Base-by-base conservation (phyloP, 2,113 vertebrate genomes). In the Octodon degus region DNA sequence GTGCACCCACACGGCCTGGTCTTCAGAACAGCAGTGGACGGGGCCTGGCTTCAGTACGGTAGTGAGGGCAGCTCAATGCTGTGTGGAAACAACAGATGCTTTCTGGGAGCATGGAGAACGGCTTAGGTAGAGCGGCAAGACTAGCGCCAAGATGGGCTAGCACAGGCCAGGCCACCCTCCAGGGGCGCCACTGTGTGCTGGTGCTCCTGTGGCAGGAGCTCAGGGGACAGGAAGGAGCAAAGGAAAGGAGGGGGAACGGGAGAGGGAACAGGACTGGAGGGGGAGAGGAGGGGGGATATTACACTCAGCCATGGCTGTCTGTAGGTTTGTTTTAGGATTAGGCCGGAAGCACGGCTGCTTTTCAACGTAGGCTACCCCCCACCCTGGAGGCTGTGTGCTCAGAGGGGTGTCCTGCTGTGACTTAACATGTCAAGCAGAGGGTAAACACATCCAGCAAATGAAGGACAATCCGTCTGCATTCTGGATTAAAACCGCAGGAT, bases 161-260 rank as follows among this genome's bases (percentile, higher is more conserved):
- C 14, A 58, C 0, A 10, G 43, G 67, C 27, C 24, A 0, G 0
- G 17, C 17, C 43, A 47, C 8, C 12, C 2, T 2, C 17, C 14
- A 12, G 32, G 12, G 30, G 19, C 1, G 25, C 2, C 0, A 3
- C 74, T 3, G 8, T 1, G 7, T 0, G 8, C 5, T 76, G 53
- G 1, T 1, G 58, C 50, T 5, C 2, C 24, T 1, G 8, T 0
- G 34, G 76, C 10, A 17, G 30, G 68, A 22, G 7, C 40, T 53
- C 50, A 34, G 37, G 58, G 76, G 68, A 47, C 70, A 2, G 72
- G 68, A 63, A 6, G 24, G 7, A 14, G 20, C 1, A 43, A 14
- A 7, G 14, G 0, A 3, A 22, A 81, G 55, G 3, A 0, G 50
- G 25, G 13, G 62, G 20, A 63, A 67, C 11, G 12, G 27, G 27